Percentiles rank a stretch among this genome's conserved stretches.
These are phyloP conservation scores for Prietella phreatophila DNA, from an alignment of 2,113 vertebrate species.

Conservation along the genomic window DNA sequence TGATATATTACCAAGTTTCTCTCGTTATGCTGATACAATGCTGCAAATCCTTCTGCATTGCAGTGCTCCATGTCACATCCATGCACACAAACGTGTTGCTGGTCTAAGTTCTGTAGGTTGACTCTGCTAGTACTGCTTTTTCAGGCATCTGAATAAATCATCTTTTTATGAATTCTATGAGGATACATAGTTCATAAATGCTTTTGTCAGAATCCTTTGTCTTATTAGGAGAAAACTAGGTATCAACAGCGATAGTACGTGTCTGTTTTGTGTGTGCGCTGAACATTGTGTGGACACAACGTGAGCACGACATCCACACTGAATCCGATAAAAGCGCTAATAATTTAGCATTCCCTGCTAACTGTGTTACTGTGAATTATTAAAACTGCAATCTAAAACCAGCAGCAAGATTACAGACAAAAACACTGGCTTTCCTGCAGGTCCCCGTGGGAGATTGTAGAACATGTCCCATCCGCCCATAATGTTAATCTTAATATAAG, in stretches of 20 bases:
- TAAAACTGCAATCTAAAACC: background rate
- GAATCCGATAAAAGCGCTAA: background rate
- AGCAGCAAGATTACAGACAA: background rate
- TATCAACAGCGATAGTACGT: background rate
- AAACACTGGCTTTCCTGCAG: background rate
- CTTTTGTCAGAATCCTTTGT: background rate
- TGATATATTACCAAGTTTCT: constrained; percentile 1
- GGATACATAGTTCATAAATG: background rate
- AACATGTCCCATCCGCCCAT: background rate
- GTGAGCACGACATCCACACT: background rate
- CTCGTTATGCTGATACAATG: background rate
- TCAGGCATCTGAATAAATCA: background rate
- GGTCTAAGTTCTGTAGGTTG: background rate
- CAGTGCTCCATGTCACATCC: constrained; percentile 15
- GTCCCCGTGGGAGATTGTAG: background rate
- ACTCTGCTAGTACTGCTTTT: background rate
- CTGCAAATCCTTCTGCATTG: constrained; percentile 14
- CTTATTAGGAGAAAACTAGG: background rate
- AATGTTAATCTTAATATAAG: background rate
- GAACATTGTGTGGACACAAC: background rate
- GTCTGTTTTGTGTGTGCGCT: background rate
- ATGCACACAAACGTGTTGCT: background rate
- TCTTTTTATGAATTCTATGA: background rate
- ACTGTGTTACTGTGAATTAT: background rate
- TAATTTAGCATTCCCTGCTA: background rate